Percentiles rank a stretch among this genome's conserved stretches.
These are phyloP conservation scores for Notothenia rossii DNA, from an alignment of 2,113 vertebrate genomes.

Conservation along the genomic window DNA sequence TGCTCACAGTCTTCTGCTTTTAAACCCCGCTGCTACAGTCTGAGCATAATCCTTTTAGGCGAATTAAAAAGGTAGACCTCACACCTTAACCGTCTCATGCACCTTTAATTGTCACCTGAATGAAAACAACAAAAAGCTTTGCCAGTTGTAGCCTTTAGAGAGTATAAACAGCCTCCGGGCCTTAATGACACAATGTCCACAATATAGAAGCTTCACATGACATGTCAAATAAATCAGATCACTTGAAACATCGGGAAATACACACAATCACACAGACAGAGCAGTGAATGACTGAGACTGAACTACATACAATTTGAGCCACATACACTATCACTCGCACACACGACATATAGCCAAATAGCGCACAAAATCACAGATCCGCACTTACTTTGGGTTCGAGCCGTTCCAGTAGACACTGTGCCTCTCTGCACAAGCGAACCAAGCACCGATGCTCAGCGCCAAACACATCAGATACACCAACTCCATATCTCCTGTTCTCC, in stretches of 20 bases:
- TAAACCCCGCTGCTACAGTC: conserved; percentile 2
- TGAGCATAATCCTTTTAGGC: conserved; percentile 7
- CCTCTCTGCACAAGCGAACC: conserved; percentile 79
- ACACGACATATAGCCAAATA: neutral
- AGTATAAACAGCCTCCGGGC: neutral
- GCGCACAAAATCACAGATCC: neutral
- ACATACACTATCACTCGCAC: neutral
- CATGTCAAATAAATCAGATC: neutral
- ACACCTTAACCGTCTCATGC: conserved; percentile 9
- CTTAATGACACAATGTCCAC: no score
- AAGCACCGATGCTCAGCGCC: conserved; percentile 69
- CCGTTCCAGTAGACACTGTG: conserved; percentile 87
- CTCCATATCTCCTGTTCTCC: conserved; percentile 78
- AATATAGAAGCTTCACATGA: neutral
- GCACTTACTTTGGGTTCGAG: conserved; percentile 82
- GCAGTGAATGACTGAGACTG: neutral
- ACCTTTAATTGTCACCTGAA: conserved; percentile 12
- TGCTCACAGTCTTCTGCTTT: conserved; percentile 40
- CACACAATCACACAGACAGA: neutral
- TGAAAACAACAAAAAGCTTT: conserved; percentile 3
- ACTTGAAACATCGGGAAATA: neutral
- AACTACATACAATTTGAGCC: neutral
- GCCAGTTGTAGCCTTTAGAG: neutral
- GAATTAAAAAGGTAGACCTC: conserved; percentile 29
- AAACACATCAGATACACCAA: conserved; percentile 73